Percentiles rank a stretch among this genome's conserved stretches.
Evolutionary conservation across 2,797 vertebrate species (phyloP).

Genomic region (Gambusia yucatana): DNA sequence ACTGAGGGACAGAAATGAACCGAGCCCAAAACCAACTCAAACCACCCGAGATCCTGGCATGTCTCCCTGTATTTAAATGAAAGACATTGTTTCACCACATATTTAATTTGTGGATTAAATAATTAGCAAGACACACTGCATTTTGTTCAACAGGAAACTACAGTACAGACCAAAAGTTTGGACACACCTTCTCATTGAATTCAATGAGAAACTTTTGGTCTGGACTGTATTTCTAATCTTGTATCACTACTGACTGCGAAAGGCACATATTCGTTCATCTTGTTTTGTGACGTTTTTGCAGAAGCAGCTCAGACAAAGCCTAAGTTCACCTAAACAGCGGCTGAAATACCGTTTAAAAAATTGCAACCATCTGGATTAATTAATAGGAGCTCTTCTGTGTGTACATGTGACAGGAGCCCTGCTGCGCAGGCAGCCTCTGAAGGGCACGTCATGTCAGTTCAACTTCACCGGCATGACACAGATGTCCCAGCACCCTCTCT

Average conservation of each 20-base stretch:
- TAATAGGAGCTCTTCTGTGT: constrained; percentile 18
- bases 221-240: background rate
- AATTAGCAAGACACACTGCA: background rate
- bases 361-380: constrained; percentile 40
- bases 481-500: constrained; percentile 39
- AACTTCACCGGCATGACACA: constrained; percentile 50
- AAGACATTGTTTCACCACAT: background rate
- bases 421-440: constrained; percentile 13
- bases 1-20: no score
- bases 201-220: no score
- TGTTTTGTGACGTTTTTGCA: background rate
- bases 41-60: background rate
- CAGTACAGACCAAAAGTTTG: no score
- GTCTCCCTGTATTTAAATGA: background rate
- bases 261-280: background rate
- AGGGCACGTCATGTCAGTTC: constrained; percentile 49
- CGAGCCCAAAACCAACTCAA: no score
- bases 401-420: constrained; percentile 21
- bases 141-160: background rate
- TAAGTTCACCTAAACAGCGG: background rate
- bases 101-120: background rate
- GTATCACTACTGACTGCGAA: background rate
- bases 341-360: constrained; percentile 42
- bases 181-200: no score
- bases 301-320: background rate